Evolutionary conservation across 92 coral and sea anemone genomes (phyloP), one percentile per base, ranked within the genome.

Genomic region (Epizoanthus stellaris): DNA sequence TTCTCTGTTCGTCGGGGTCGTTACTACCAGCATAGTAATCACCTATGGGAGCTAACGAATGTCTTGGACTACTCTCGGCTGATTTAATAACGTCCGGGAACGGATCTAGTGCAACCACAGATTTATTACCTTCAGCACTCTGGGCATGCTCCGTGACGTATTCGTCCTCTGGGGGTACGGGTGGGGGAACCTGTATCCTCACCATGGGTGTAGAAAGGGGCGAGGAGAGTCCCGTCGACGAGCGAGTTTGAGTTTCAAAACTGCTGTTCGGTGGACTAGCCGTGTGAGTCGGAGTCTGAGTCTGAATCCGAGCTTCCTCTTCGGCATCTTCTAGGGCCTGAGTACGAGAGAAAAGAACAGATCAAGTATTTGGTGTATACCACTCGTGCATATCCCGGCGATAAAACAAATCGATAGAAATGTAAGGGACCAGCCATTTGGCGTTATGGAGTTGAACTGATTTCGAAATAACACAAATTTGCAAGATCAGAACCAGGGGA

Each of bases 61-160:
- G 95, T 42, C 96, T 89, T 8, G 99, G 99, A 82, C 99, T 97
- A 72, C 96, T 95, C 43, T 93, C 99, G 13, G 99, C 98, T 17
- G 99, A 97, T 80, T 93, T 90, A 39, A 97, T 97, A 13, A 97
- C 99, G 87, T 97, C 99, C 54, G 99, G 99, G 88, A 97, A 95
- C 36, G 96, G 93, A 67, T 96, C 98, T 14, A 96, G 96, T 20
- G 83, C 60, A 67, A 87, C 69, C 69, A 94, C 84, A 19, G 88
- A 21, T 36, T 93, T 89, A 64, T 77, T 89, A 53, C 85, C 65
- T 49, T 79, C 84, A 21, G 57, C 87, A 45, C 73, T 69, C 53
- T 75, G 90, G 6, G 57, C 80, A 45, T 65, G 82, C 76, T 14
- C 85, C 66, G 52, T 84, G 67, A 9, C 64, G 70, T 71, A 82